Percentiles rank a stretch among this genome's conserved stretches.
phyloP scores from a whole-genome alignment of 2,113 vertebrate genomes.

The Seriola dumerili region DNA sequence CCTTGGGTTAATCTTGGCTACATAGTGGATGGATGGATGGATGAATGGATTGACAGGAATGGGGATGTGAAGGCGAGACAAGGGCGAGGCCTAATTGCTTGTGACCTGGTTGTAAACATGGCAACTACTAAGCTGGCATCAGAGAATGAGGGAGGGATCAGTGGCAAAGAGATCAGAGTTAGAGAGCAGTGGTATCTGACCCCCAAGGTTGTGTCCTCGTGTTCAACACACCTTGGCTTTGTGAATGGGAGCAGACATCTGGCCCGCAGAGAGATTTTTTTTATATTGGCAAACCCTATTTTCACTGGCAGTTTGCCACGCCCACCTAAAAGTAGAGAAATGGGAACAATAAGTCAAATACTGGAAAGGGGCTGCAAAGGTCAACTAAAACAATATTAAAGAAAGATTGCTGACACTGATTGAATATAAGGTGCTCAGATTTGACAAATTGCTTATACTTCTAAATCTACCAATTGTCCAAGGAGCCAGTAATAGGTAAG shows the following conservation, averaged over 20 bases:
- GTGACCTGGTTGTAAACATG: slow-evolving; percentile 66
- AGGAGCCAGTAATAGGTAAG: background rate
- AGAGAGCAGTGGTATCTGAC: slow-evolving; percentile 43
- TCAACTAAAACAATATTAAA: background rate
- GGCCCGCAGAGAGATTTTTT: background rate
- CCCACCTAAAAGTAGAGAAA: background rate
- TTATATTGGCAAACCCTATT: too few species aligned
- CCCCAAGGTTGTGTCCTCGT: slow-evolving; percentile 61
- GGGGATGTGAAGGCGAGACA: slow-evolving; percentile 48
- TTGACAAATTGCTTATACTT: background rate
- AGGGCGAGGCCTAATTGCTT: slow-evolving; percentile 61
- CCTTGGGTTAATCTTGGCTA: slow-evolving; percentile 55
- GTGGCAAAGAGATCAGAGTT: slow-evolving; percentile 31
- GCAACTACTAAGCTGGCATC: slow-evolving; percentile 30
- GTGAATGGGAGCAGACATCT: slow-evolving; percentile 34
- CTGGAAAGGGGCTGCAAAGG: background rate
- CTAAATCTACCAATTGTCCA: background rate
- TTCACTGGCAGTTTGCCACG: background rate
- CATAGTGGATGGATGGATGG: slow-evolving; percentile 27
- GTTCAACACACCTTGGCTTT: slow-evolving; percentile 51
- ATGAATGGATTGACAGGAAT: slow-evolving; percentile 43
- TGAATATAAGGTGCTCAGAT: background rate
- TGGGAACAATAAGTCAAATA: background rate
- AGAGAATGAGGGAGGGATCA: slow-evolving; percentile 43
- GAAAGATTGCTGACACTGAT: background rate